Evolutionary conservation across 2,888 invertebrate species (phyloP).

Genomic region (Tyria jacobaeae): DNA sequence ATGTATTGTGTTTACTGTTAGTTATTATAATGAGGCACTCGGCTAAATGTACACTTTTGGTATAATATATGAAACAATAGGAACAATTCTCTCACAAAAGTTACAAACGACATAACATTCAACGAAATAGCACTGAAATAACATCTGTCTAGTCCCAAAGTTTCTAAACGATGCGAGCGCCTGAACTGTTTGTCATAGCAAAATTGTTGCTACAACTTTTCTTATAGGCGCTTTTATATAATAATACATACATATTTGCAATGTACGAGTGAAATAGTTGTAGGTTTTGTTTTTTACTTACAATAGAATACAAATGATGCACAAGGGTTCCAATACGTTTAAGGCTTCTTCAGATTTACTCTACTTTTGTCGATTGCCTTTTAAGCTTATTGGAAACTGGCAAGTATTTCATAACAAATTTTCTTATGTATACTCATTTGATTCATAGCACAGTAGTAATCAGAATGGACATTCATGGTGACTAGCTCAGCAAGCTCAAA

Average conservation of each 20-base stretch:
- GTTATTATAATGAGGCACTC: constrained; percentile 5
- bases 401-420: neutral
- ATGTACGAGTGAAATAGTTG: neutral
- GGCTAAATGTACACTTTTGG: constrained; percentile 5
- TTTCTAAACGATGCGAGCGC: constrained; percentile 26
- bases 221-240: constrained; percentile 32
- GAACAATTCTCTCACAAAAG: constrained; percentile 1
- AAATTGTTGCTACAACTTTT: constrained; percentile 36
- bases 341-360: neutral
- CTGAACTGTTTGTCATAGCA: constrained; percentile 38
- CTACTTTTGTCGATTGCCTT: neutral
- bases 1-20: neutral
- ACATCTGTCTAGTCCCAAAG: constrained; percentile 14
- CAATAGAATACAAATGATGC: constrained; percentile 1
- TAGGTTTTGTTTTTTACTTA: neutral
- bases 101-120: constrained; percentile 12
- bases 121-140: constrained; percentile 19
- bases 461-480: too few relatives aligned
- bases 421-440: too few relatives aligned
- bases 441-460: too few relatives aligned
- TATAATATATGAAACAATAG: constrained; percentile 7
- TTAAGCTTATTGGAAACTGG: neutral
- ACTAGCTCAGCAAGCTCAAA: too few relatives aligned
- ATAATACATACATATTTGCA: neutral
- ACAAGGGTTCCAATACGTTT: neutral